phyloP scores from a whole-genome alignment of 2,113 vertebrate genomes.

The Mormyrus lacerda region DNA sequence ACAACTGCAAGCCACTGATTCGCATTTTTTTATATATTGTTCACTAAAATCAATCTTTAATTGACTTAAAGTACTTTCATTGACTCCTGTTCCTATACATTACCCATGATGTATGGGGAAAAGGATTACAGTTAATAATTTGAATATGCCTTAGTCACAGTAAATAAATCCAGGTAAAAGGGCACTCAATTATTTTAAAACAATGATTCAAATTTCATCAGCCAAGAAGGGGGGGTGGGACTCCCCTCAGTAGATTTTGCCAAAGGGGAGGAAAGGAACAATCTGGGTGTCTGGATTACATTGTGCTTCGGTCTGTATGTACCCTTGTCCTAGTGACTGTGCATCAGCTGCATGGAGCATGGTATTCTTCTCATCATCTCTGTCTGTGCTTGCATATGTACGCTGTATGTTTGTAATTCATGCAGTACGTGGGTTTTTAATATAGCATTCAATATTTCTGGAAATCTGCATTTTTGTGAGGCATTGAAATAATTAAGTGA shows the following conservation, averaged over 20 bases:
- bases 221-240: neutral
- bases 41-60: neutral
- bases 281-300: too few species aligned
- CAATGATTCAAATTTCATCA: neutral
- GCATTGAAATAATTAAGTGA: neutral
- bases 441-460: neutral
- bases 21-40: neutral
- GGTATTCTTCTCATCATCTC: neutral
- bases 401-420: neutral
- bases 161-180: neutral
- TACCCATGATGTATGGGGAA: neutral
- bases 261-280: neutral
- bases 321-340: neutral
- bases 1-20: neutral
- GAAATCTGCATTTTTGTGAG: slow-evolving; percentile 1
- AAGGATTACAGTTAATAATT: neutral
- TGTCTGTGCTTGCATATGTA: neutral
- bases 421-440: neutral
- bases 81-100: neutral
- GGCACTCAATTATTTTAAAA: neutral
- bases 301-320: neutral
- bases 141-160: neutral
- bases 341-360: neutral
- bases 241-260: neutral
- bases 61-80: neutral